Evolutionary conservation across 2,888 invertebrate genomes (phyloP).

Genomic region (Netelia virgata): DNA sequence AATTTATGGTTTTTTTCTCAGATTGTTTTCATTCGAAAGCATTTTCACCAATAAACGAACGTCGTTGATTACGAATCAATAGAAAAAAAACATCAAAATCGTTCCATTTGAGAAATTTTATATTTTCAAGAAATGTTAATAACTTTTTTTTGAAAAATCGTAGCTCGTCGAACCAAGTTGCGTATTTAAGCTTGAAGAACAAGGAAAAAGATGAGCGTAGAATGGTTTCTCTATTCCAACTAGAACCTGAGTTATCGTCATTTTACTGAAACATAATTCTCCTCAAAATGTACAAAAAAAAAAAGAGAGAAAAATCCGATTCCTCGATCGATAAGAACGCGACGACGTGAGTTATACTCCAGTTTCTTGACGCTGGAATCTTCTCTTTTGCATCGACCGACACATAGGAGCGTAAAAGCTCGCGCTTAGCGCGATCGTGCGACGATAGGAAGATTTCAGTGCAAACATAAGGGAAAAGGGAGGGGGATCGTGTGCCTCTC

Average conservation of each 20-base stretch:
- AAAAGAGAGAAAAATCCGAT: not conserved
- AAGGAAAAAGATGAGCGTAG: not conserved
- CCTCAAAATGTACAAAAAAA: not conserved
- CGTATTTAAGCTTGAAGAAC: not conserved
- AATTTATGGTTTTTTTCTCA: too few species aligned
- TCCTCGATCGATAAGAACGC: not conserved
- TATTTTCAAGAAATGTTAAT: not conserved
- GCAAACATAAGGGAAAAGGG: not conserved
- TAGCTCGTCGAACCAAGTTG: not conserved
- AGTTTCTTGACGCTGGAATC: not conserved
- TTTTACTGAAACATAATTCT: not conserved
- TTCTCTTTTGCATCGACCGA: not conserved
- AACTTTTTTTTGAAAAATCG: not conserved
- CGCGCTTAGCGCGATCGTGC: not conserved
- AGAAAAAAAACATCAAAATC: too few species aligned
- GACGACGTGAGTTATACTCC: not conserved
- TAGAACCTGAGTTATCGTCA: not conserved
- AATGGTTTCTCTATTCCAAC: not conserved
- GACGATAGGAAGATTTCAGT: conserved; percentile 39
- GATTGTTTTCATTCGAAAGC: too few species aligned
- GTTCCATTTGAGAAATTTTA: too few species aligned
- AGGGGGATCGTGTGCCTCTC: not conserved
- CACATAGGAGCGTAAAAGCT: conserved; percentile 1
- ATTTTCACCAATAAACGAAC: too few species aligned
- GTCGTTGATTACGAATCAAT: too few species aligned